Base-by-base conservation (phyloP, 2,888 invertebrate genomes). In the Spisula subtruncata region DNA sequence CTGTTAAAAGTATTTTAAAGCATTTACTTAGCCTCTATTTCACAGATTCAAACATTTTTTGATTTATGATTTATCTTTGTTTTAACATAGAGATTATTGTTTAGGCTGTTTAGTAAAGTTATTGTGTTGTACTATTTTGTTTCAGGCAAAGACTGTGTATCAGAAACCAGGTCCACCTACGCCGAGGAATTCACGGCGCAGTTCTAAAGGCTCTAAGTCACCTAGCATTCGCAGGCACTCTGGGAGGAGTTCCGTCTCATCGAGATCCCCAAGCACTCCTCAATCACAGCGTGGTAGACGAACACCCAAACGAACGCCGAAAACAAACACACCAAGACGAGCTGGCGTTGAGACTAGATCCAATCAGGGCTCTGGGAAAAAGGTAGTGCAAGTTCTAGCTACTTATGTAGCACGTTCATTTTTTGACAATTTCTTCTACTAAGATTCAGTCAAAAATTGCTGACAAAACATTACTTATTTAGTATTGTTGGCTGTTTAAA, bases 111-210 rank as follows among this genome's bases (percentile, higher is more conserved):
- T 14, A 51, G 12, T 12, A 14, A 10, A 51, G 14, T 16, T 1
- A 51, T 51, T 51, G 16, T 16, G 51, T 51, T 51, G 51, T 51
- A 51, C 14, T 51, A 51, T 51, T 51, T 51, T 51, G 51, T 51
- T 60, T 32, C 85, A 91, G 91, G 89, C 91, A 29, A 91, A 91
- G 79, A 89, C 90, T n/a, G 92, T 91, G 2, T 94, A 95, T 81
- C 94, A 94, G 75, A 94, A 94, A 54, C 94, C 95, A 20, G 95
- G 95, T 2, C 95, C 95, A 6, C 94, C 94, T 20, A 95, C 95
- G 2, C 95, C 95, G 5, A 94, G 90, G 14, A 94, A 94, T 93
- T 91, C 92, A 8, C 85, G 92, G 8, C 85, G 93, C 32, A 89
- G 90, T 81, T 92, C 93, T 4, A 93, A 91, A 85, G 93, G 92